A percentile compares a stretch with the other conserved stretches of the same genome.
Evolutionary conservation across 1,140 invertebrate genomes (phyloP).

Genomic region (Aphelenchoides besseyi): DNA sequence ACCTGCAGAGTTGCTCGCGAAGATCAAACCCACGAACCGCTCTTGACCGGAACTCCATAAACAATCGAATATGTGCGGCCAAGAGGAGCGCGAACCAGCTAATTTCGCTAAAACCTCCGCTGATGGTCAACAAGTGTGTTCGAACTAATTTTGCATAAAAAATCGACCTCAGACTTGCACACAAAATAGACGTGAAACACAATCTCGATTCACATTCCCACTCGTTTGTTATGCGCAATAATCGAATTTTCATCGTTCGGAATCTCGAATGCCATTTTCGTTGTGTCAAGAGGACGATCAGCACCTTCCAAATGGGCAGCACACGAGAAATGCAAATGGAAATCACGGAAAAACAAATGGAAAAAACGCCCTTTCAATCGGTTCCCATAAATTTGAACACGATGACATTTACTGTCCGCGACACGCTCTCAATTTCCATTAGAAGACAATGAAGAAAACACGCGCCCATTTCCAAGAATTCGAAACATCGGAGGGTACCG

Average conservation of each 20-base stretch:
- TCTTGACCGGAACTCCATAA: neutral
- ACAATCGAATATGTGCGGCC: neutral
- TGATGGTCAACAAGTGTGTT: neutral
- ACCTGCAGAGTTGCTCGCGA: neutral
- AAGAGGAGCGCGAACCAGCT: neutral
- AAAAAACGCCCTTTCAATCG: neutral
- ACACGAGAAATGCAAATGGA: neutral
- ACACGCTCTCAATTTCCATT: neutral
- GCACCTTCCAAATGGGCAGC: neutral
- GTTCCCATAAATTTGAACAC: neutral
- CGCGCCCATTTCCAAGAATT: neutral
- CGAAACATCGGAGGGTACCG: too few species aligned
- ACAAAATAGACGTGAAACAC: neutral
- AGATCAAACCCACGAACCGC: neutral
- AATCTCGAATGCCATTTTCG: neutral
- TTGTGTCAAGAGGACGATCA: neutral
- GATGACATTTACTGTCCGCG: neutral
- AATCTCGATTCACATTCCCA: neutral
- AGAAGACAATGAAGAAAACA: neutral
- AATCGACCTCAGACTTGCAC: neutral
- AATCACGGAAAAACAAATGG: neutral
- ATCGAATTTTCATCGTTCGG: neutral
- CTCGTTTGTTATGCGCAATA: neutral
- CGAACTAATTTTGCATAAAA: neutral
- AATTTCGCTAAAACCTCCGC: conserved; percentile 1